Conservation (phyloP, 2,888 invertebrate genomes). For the Bunonema sp. region DNA sequence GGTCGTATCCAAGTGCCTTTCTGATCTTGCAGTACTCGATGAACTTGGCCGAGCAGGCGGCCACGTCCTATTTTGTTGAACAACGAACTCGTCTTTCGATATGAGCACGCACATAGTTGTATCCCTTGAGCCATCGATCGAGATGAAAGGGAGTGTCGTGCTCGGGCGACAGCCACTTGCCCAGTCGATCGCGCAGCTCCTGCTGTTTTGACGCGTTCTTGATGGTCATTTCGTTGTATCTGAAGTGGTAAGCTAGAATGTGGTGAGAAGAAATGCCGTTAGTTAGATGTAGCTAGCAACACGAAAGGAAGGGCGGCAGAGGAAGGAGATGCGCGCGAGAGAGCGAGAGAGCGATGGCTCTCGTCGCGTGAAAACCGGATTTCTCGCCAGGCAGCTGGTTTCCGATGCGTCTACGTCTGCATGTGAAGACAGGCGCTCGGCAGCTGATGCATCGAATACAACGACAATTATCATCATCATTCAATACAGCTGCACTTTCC, state of each 20-base stretch:
- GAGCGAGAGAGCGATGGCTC: not conserved
- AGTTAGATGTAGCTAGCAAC: too few relatives aligned
- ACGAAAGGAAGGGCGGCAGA: conserved; percentile 1
- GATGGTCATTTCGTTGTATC: too few relatives aligned
- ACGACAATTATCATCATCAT: too few relatives aligned
- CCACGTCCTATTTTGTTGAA: conserved; percentile 3
- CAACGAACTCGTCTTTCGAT: too few relatives aligned
- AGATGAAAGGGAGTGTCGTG: conserved; percentile 7
- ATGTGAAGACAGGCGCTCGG: too few relatives aligned
- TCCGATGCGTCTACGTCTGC: too few relatives aligned
- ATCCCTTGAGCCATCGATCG: conserved; percentile 5
- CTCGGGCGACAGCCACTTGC: conserved; percentile 1
- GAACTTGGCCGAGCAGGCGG: conserved; percentile 1
- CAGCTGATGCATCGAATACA: too few relatives aligned
- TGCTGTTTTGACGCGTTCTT: too few relatives aligned
- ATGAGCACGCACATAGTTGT: conserved; percentile 5
- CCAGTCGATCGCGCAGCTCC: conserved; percentile 3
- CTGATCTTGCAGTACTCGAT: conserved; percentile 3
- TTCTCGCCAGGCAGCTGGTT: too few relatives aligned
- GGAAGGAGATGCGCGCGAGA: not conserved
- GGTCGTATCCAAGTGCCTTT: conserved; percentile 2
- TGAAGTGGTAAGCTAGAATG: too few relatives aligned
- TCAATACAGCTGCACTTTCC: too few relatives aligned
- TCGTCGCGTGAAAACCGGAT: not conserved
- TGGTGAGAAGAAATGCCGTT: too few relatives aligned